Conservation (phyloP, 2,888 invertebrate species). For the Rhagophthalmus giganteus region DNA sequence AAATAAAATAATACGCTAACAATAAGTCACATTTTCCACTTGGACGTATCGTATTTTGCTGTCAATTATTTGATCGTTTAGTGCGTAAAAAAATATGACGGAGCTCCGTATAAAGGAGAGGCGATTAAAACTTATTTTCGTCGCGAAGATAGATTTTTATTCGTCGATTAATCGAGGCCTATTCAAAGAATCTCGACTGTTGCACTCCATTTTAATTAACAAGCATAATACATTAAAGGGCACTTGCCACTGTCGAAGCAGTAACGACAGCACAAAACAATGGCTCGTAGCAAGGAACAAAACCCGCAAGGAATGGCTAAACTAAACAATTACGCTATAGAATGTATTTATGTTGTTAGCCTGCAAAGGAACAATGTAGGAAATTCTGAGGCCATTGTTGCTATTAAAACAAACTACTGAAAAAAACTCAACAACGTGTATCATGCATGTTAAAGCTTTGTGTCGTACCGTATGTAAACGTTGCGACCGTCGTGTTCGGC, state of each 20-base stretch:
- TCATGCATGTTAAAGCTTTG: conserved; percentile 19
- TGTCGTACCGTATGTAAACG: conserved; percentile 7
- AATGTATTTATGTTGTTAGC: conserved; percentile 27
- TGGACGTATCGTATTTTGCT: no score
- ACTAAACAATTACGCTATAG: conserved; percentile 26
- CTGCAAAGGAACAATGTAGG: conserved; percentile 24
- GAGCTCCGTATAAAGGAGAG: no score
- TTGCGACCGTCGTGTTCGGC: background rate
- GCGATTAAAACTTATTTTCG: no score
- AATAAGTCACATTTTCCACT: no score
- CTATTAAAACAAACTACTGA: conserved; percentile 20
- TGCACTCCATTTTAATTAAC: conserved; percentile 6
- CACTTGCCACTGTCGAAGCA: conserved; percentile 17
- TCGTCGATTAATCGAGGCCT: no score
- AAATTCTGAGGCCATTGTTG: conserved; percentile 26
- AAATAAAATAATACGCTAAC: no score
- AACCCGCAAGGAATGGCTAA: conserved; percentile 23
- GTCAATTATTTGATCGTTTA: no score
- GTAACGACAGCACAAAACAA: conserved; percentile 25
- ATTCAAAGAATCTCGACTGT: background rate
- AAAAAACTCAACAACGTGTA: conserved; percentile 16
- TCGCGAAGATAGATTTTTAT: no score
- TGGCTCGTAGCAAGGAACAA: conserved; percentile 15
- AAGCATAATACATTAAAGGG: conserved; percentile 9
- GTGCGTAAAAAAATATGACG: no score